Evolutionary conservation across 2,113 vertebrate species (phyloP).

Genomic region (Thamnophis sirtalis): DNA sequence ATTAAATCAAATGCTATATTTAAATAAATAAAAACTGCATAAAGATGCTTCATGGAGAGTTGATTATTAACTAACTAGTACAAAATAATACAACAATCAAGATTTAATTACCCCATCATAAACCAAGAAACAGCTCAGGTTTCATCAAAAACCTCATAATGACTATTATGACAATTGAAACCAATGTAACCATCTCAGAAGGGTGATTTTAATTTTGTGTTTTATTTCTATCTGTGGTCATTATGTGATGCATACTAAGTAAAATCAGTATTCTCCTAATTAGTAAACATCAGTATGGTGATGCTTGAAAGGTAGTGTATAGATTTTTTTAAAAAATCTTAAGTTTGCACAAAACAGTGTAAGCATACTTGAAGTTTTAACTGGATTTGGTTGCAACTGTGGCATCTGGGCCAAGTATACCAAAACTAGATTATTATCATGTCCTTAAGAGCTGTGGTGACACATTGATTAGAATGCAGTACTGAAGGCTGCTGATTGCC

Average conservation of each 20-base stretch:
- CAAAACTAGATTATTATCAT: neutral
- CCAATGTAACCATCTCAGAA: neutral
- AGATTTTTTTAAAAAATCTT: too few relatives aligned
- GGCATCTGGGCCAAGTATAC: neutral
- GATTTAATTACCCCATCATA: neutral
- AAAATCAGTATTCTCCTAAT: neutral
- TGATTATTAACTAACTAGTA: neutral
- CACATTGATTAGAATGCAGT: too few relatives aligned
- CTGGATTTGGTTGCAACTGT: neutral
- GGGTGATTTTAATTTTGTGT: neutral
- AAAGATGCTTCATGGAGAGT: neutral
- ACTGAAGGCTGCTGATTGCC: too few relatives aligned
- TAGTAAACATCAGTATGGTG: neutral
- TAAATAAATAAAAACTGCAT: neutral
- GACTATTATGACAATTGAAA: neutral
- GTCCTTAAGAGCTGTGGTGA: neutral
- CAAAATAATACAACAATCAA: neutral
- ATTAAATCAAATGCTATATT: neutral
- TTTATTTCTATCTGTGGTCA: neutral
- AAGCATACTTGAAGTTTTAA: neutral
- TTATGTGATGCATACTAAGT: neutral
- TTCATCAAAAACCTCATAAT: neutral
- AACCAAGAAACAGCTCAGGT: neutral
- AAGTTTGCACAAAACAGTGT: neutral
- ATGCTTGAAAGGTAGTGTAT: neutral